These are phyloP conservation scores for Sylvia borin DNA, from an alignment of 2,797 vertebrate species.

Conservation along the genomic window DNA sequence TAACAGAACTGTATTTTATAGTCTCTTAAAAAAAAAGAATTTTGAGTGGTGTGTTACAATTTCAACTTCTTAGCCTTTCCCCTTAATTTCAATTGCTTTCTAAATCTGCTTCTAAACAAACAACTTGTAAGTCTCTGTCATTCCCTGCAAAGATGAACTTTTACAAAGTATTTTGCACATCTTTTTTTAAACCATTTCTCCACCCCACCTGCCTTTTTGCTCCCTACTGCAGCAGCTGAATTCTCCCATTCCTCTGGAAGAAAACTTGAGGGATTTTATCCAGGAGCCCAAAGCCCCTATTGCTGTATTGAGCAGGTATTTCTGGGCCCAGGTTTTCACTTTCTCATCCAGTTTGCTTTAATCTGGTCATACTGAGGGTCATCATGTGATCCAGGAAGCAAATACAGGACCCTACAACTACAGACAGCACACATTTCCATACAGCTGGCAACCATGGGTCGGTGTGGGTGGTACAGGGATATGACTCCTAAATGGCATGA, in stretches of 20 bases:
- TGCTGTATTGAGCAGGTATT: neutral
- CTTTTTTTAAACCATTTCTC: neutral
- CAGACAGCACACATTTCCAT: neutral
- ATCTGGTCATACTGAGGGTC: neutral
- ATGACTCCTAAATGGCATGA: neutral
- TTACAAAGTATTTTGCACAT: fast-evolving
- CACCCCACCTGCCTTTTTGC: neutral
- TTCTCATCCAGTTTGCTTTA: neutral
- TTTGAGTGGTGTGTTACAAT: neutral
- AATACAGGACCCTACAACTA: neutral
- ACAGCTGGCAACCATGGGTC: neutral
- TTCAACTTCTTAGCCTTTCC: neutral
- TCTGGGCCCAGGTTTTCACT: neutral
- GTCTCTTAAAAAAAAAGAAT: neutral
- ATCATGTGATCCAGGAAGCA: neutral
- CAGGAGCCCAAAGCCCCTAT: neutral
- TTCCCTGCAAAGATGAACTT: neutral
- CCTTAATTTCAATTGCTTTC: neutral
- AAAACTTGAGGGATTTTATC: neutral
- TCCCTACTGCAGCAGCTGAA: neutral
- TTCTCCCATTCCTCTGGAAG: neutral
- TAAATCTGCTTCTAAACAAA: neutral
- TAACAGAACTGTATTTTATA: neutral
- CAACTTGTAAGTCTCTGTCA: neutral
- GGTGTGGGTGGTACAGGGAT: neutral